Evolutionary conservation across 2,113 vertebrate species (phyloP).

Genomic region (Cyanoderma ruficeps): DNA sequence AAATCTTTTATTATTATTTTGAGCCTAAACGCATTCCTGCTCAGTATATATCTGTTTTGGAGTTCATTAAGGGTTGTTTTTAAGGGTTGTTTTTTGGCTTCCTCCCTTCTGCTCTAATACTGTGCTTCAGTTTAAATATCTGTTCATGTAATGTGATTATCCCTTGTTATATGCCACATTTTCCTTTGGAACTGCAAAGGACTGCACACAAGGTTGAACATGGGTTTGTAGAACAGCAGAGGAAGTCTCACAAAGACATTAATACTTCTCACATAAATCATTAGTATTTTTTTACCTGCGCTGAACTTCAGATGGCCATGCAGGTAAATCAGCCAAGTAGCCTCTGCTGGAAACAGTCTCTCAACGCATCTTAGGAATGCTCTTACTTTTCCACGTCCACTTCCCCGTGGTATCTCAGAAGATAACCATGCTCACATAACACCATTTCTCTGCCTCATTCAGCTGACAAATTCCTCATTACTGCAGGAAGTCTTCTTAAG

Average conservation of each 20-base stretch:
- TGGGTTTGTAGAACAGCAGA: background rate
- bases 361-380: background rate
- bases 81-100: too few relatives aligned
- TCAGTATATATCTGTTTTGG: background rate
- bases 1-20: background rate
- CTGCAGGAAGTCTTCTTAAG: background rate
- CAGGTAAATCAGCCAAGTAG: background rate
- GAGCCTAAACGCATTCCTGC: background rate
- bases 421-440: background rate
- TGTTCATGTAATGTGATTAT: background rate
- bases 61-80: background rate
- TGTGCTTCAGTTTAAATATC: background rate
- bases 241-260: background rate
- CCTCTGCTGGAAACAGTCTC: background rate
- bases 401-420: background rate
- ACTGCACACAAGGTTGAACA: background rate
- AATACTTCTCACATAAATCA: background rate
- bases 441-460: background rate
- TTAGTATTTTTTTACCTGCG: background rate
- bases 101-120: background rate
- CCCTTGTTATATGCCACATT: too few relatives aligned
- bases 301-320: background rate
- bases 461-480: background rate
- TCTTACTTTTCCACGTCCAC: background rate
- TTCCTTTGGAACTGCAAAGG: background rate